A percentile compares a stretch with the other conserved stretches of the same genome.
Evolutionary conservation across 2,797 vertebrate species (phyloP).

Genomic region (Anguilla megastoma): DNA sequence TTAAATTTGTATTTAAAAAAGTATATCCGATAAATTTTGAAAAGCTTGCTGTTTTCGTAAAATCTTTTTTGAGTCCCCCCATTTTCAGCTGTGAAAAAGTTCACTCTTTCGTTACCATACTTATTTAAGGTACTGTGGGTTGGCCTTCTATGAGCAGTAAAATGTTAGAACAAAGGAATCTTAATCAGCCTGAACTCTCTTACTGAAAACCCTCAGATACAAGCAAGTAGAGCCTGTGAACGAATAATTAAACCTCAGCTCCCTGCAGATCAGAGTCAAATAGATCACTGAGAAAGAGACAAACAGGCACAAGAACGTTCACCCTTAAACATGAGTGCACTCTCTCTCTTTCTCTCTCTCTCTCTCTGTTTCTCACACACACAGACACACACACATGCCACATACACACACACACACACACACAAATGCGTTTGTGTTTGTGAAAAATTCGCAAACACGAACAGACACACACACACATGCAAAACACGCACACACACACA

Average conservation of each 20-base stretch:
- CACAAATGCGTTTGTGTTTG: neutral
- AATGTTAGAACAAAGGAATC: neutral
- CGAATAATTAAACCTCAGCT: neutral
- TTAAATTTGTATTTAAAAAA: too few species aligned
- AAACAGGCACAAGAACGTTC: neutral
- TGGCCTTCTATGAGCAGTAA: neutral
- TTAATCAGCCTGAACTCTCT: neutral
- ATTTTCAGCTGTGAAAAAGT: too few species aligned
- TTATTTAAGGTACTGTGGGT: neutral
- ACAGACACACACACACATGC: too few species aligned
- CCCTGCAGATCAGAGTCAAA: neutral
- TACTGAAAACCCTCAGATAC: neutral
- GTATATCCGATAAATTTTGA: too few species aligned
- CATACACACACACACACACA: neutral
- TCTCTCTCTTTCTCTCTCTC: too few species aligned
- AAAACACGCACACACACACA: too few species aligned
- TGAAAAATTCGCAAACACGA: too few species aligned
- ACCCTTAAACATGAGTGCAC: neutral
- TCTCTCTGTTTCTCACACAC: neutral
- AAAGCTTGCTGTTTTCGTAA: too few species aligned
- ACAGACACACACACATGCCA: neutral
- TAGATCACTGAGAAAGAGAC: neutral
- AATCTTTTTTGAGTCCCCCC: too few species aligned
- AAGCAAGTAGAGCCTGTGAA: conserved; percentile 10
- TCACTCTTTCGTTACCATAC: neutral